Percentiles rank a stretch among this genome's conserved stretches.
These are phyloP conservation scores for Belonocnema kinseyi DNA, from an alignment of 1,140 invertebrate species.

Conservation along the genomic window DNA sequence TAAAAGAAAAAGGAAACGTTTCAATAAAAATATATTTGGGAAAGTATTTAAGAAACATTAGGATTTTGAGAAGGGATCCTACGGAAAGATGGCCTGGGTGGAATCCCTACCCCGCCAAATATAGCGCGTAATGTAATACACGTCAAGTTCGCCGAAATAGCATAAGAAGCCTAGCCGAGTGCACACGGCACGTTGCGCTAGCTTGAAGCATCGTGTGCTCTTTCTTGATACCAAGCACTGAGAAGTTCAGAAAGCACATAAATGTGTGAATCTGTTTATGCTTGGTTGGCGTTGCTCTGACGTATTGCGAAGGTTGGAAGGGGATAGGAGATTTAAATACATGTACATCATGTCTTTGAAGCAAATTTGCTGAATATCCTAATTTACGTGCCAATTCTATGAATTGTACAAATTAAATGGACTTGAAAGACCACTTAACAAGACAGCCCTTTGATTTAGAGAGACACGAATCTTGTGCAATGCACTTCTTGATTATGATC, in stretches of 20 bases:
- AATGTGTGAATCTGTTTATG: conserved; percentile 13
- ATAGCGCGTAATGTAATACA: conserved; percentile 75
- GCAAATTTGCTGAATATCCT: background rate
- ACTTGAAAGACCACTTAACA: background rate
- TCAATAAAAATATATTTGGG: no score
- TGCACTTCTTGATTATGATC: no score
- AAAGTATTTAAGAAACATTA: conserved; percentile 7
- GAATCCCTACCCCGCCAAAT: conserved; percentile 67
- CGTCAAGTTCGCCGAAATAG: conserved; percentile 73
- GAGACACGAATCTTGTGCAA: no score
- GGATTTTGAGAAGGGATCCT: conserved; percentile 36
- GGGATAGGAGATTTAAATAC: background rate
- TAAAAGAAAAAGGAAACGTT: no score
- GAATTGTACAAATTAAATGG: background rate
- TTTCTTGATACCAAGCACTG: conserved; percentile 6
- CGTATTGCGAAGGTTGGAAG: conserved; percentile 5
- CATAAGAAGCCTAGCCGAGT: conserved; percentile 66
- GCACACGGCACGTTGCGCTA: conserved; percentile 70
- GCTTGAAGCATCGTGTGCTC: conserved; percentile 31
- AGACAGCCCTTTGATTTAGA: background rate
- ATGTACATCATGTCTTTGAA: background rate
- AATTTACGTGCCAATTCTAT: conserved; percentile 7
- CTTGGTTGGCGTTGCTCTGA: background rate
- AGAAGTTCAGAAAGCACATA: background rate
- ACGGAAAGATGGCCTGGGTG: conserved; percentile 50